Evolutionary conservation across 2,113 vertebrate species (phyloP).

Genomic region (Catharus fuscescens): DNA sequence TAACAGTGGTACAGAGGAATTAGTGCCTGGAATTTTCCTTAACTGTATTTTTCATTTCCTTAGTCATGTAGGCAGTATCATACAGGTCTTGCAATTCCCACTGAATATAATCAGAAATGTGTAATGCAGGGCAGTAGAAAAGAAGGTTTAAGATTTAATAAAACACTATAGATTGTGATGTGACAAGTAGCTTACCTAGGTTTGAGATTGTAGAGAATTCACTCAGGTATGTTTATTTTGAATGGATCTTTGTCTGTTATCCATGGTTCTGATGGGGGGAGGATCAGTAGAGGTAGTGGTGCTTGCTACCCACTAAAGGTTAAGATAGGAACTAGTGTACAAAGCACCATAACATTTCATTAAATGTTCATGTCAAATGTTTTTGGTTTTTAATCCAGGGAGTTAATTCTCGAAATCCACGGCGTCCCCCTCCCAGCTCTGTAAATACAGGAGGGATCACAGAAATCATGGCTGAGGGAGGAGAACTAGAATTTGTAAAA

Average conservation of each 20-base stretch:
- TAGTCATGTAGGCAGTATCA: neutral
- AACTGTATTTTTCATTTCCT: neutral
- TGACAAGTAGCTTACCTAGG: neutral
- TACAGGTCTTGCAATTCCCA: neutral
- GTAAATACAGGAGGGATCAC: slow-evolving; percentile 97
- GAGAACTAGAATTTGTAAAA: slow-evolving; percentile 98
- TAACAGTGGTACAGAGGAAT: neutral
- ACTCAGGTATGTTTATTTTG: neutral
- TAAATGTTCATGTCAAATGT: neutral
- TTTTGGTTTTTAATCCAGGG: slow-evolving; percentile 76
- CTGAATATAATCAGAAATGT: neutral
- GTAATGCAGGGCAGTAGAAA: neutral
- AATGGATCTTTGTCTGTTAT: neutral
- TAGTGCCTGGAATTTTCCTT: neutral
- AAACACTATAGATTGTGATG: neutral
- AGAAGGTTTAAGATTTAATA: neutral
- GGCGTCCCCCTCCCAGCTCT: slow-evolving; percentile 95
- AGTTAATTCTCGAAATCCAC: slow-evolving; percentile 94
- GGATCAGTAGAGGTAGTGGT: neutral
- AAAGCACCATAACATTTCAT: neutral
- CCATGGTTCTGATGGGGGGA: neutral
- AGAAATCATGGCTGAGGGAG: slow-evolving; percentile 99
- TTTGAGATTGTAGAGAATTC: neutral
- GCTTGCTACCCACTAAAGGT: neutral
- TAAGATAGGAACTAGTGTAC: neutral